phyloP scores from a whole-genome alignment of 1,140 invertebrate genomes.

The Drosophila biarmipes region DNA sequence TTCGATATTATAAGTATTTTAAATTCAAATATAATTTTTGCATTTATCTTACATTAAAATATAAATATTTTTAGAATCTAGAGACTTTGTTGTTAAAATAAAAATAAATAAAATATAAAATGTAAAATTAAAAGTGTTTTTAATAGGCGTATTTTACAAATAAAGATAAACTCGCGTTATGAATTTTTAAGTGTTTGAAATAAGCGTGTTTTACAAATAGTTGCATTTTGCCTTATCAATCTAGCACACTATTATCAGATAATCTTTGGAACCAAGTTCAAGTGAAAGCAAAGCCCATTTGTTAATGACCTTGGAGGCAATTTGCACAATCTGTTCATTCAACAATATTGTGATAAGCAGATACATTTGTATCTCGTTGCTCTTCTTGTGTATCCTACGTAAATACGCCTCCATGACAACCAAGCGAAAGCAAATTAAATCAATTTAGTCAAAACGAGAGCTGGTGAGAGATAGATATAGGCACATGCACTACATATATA shows the following conservation, averaged over 20 bases:
- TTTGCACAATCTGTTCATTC: conserved; percentile 29
- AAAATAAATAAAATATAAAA: too few species aligned
- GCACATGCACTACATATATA: background rate
- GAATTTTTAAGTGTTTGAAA: background rate
- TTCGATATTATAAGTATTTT: too few species aligned
- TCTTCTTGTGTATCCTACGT: conserved; percentile 7
- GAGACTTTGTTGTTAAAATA: too few species aligned
- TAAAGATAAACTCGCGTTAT: too few species aligned
- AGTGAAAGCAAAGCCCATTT: conserved; percentile 29
- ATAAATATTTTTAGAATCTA: too few species aligned
- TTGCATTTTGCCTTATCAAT: conserved; percentile 21
- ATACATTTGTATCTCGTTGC: conserved; percentile 18
- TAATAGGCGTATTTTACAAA: too few species aligned
- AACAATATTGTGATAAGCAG: conserved; percentile 12
- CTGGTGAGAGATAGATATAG: background rate
- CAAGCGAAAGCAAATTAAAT: conserved; percentile 75
- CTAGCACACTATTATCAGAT: conserved; percentile 1
- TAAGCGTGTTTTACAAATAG: background rate
- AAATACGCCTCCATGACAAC: conserved; percentile 59
- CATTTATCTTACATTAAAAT: too few species aligned
- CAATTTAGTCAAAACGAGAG: conserved; percentile 53
- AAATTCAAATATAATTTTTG: too few species aligned
- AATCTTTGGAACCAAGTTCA: conserved; percentile 3
- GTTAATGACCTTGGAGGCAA: conserved; percentile 55
- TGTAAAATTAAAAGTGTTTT: too few species aligned